These are phyloP conservation scores for Rhinolophus sinicus DNA, from an alignment of 2,113 vertebrate species.

Conservation along the genomic window DNA sequence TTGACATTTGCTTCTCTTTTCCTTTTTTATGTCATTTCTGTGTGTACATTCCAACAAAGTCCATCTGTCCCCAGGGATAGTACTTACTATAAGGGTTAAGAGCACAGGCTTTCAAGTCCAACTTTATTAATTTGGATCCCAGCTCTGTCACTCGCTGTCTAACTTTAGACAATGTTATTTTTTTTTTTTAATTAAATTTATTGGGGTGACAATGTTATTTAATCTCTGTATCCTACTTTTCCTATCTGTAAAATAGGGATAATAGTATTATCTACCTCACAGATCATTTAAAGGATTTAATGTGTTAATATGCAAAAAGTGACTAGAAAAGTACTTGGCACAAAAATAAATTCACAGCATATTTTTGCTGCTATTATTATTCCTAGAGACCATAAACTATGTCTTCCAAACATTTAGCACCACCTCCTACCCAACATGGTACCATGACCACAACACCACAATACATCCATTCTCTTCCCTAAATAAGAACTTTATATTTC, in stretches of 20 bases:
- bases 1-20: conserved; percentile 38
- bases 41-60: conserved; percentile 26
- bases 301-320: not conserved
- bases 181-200: too few relatives aligned
- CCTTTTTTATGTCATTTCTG: conserved; percentile 14
- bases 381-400: not conserved
- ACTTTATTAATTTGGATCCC: not conserved
- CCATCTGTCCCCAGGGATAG: not conserved
- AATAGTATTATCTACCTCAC: not conserved
- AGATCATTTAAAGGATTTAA: not conserved
- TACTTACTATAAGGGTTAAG: conserved; percentile 13
- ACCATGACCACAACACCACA: not conserved
- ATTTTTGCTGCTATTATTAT: conserved; percentile 30
- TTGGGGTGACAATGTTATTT: conserved; percentile 37
- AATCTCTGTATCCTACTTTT: not conserved
- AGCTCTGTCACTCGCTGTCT: not conserved
- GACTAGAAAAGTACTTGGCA: not conserved
- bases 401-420: conserved; percentile 13
- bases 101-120: conserved; percentile 1
- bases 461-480: not conserved
- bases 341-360: not conserved
- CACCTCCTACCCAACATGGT: not conserved
- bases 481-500: not conserved
- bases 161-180: conserved; percentile 45
- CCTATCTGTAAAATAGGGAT: not conserved